A percentile compares a stretch with the other conserved stretches of the same genome.
Conservation (phyloP, 2,888 invertebrate species). For the Ferrisia virgata region DNA sequence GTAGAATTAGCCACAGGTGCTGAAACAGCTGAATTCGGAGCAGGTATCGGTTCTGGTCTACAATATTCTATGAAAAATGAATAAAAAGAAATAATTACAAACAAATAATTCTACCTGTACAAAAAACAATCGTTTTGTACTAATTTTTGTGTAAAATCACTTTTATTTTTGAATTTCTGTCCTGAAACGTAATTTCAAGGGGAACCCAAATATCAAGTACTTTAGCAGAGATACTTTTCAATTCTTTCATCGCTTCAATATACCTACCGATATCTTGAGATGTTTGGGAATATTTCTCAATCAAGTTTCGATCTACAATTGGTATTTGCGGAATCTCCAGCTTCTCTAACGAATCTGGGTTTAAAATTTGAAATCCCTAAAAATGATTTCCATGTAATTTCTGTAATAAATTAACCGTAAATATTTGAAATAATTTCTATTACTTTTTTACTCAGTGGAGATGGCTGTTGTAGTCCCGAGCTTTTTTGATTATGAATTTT, state of each 20-base stretch:
- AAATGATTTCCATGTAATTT: not conserved
- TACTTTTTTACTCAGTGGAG: slow-evolving; percentile 48
- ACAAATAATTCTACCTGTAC: too few species aligned
- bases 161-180: too few species aligned
- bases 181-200: too few species aligned
- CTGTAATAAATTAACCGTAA: not conserved
- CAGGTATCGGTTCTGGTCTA: not conserved
- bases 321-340: not conserved
- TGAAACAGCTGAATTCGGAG: not conserved
- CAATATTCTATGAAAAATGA: not conserved
- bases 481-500: slow-evolving; percentile 16
- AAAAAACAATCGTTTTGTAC: too few species aligned
- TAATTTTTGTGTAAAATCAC: too few species aligned
- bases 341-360: not conserved
- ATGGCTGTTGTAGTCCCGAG: slow-evolving; percentile 41
- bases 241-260: too few species aligned
- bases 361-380: slow-evolving; percentile 39
- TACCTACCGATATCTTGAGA: slow-evolving; percentile 5
- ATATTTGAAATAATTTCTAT: not conserved
- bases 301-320: slow-evolving; percentile 1
- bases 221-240: too few species aligned
- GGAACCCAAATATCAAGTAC: too few species aligned
- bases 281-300: slow-evolving; percentile 42
- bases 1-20: not conserved
- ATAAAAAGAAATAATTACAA: not conserved